These are phyloP conservation scores for Bos javanicus DNA, from an alignment of 2,113 vertebrate species.

Conservation along the genomic window DNA sequence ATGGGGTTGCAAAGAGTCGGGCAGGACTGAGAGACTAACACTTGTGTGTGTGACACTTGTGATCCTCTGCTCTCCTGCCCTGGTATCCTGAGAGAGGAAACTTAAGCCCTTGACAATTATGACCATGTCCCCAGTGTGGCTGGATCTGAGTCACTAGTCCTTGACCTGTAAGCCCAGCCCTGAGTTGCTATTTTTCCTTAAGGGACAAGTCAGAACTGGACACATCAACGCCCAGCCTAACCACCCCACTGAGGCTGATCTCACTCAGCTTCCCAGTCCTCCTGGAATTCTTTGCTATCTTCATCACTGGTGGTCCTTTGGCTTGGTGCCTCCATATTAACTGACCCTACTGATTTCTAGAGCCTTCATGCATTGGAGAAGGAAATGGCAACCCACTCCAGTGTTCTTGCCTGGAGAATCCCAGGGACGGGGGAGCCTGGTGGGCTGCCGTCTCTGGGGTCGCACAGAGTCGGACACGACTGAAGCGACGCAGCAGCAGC, in stretches of 20 bases:
- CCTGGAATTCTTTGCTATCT: background rate
- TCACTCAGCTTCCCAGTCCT: background rate
- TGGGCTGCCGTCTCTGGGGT: too few relatives aligned
- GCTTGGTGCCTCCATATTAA: background rate
- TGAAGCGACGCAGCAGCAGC: too few relatives aligned
- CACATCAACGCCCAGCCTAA: background rate
- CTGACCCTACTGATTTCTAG: background rate
- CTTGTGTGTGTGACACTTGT: background rate
- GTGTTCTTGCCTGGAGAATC: too few relatives aligned
- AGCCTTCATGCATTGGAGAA: background rate
- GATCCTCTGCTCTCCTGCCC: background rate
- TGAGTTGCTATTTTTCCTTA: background rate
- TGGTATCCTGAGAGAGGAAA: background rate
- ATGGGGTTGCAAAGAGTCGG: fast-evolving
- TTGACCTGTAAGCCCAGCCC: background rate
- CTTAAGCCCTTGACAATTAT: background rate
- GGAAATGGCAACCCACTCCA: too few relatives aligned
- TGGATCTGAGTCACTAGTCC: background rate
- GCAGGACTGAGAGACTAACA: background rate
- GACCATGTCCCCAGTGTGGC: background rate
- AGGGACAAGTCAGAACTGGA: background rate
- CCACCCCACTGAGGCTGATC: background rate
- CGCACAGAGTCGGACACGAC: too few relatives aligned
- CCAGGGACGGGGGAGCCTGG: too few relatives aligned
- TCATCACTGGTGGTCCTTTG: background rate